phyloP scores from a whole-genome alignment of 2,113 vertebrate species.

The Noturus placidus region DNA sequence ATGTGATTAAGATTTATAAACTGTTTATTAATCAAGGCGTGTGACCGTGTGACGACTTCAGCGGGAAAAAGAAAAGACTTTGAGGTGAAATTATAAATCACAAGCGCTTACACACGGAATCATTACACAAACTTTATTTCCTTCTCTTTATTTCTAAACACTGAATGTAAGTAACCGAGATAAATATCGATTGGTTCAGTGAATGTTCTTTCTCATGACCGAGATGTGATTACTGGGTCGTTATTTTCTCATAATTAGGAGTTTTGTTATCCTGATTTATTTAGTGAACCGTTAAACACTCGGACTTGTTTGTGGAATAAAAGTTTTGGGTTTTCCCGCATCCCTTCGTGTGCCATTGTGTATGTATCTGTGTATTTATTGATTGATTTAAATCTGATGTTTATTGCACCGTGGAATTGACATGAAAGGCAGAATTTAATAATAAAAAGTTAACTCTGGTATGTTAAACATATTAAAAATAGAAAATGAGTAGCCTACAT shows the following conservation, averaged over 20 bases:
- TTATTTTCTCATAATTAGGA: slow-evolving; percentile 8
- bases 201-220: slow-evolving; percentile 10
- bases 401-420: neutral
- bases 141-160: slow-evolving; percentile 24
- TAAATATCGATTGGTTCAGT: slow-evolving; percentile 31
- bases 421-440: neutral
- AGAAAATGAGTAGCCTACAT: neutral
- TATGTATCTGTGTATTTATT: neutral
- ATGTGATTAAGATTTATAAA: neutral
- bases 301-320: slow-evolving; percentile 35
- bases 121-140: neutral
- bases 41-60: neutral
- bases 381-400: neutral
- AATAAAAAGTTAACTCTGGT: no score
- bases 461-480: neutral
- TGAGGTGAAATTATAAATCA: neutral
- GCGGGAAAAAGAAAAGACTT: neutral
- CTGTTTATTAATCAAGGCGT: neutral
- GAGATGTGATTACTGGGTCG: slow-evolving; percentile 1
- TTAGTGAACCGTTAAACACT: slow-evolving; percentile 25
- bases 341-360: neutral
- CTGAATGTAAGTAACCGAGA: slow-evolving; percentile 33
- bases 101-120: neutral
- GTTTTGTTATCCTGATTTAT: neutral
- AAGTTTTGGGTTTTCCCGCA: neutral